A percentile compares a stretch with the other conserved stretches of the same genome.
These are phyloP conservation scores for Drosophila falleni DNA, from an alignment of 2,888 invertebrate species.

Conservation along the genomic window DNA sequence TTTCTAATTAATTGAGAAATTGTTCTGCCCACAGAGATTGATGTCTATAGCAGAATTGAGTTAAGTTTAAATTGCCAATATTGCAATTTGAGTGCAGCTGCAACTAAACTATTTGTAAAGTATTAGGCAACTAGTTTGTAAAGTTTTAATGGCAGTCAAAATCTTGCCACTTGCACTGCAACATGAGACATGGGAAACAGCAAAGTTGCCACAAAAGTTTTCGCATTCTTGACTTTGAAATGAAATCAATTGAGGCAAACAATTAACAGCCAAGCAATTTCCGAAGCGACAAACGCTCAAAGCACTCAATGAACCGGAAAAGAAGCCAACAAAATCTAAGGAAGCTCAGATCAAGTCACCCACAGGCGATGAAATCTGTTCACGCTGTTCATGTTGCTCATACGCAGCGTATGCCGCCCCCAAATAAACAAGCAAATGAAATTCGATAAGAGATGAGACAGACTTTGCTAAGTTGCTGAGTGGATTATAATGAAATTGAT, in stretches of 20 bases:
- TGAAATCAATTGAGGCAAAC: conserved; percentile 72
- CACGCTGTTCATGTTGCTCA: conserved; percentile 48
- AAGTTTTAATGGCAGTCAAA: conserved; percentile 55
- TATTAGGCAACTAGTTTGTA: conserved; percentile 51
- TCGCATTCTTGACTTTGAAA: conserved; percentile 62
- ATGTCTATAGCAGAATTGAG: background rate
- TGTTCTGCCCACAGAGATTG: conserved; percentile 7
- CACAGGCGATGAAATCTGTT: conserved; percentile 44
- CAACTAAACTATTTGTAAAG: conserved; percentile 56
- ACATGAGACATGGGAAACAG: conserved; percentile 18
- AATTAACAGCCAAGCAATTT: conserved; percentile 74
- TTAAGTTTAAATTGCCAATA: conserved; percentile 23
- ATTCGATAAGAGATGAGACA: background rate
- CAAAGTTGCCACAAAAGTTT: conserved; percentile 50
- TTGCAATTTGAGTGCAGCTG: conserved; percentile 33
- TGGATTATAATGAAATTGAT: conserved; percentile 35
- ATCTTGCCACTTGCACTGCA: conserved; percentile 40
- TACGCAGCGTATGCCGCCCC: conserved; percentile 46
- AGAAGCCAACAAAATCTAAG: conserved; percentile 33
- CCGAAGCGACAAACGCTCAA: conserved; percentile 63
- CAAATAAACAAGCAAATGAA: conserved; percentile 1
- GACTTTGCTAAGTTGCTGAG: conserved; percentile 17
- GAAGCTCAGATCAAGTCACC: conserved; percentile 25
- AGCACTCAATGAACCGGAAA: conserved; percentile 60
- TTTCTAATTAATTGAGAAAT: conserved; percentile 18